Percentiles rank a stretch among this genome's conserved stretches.
Conservation (phyloP, 2,113 vertebrate species). For the Origma solitaria region DNA sequence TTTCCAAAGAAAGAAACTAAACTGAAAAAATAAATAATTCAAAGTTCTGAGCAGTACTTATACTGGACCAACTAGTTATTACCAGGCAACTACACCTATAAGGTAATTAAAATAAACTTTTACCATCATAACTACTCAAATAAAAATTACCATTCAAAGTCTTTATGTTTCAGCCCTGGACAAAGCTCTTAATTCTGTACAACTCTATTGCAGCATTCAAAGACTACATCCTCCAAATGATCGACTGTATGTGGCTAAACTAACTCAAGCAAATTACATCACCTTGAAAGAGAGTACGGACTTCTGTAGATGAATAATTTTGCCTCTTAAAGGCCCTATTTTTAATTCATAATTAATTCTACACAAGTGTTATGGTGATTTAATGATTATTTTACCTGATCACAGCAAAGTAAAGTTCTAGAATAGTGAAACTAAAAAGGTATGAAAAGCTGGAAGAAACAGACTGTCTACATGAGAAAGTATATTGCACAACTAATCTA, state of each 20-base stretch:
- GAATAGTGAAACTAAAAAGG: neutral
- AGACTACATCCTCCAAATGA: neutral
- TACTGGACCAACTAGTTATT: neutral
- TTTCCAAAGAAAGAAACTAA: neutral
- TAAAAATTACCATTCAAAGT: neutral
- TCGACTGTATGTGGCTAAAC: neutral
- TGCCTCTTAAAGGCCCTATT: neutral
- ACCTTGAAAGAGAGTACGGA: neutral
- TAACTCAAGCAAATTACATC: neutral
- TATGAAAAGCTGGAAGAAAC: neutral
- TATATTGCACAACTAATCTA: neutral
- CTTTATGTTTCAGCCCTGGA: neutral
- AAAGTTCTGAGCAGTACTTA: neutral
- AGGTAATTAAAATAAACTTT: neutral
- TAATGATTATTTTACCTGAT: neutral
- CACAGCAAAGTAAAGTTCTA: neutral
- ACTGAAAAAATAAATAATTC: neutral
- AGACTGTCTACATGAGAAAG: neutral
- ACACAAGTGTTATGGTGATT: neutral
- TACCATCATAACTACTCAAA: neutral
- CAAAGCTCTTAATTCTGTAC: neutral
- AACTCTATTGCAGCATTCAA: neutral
- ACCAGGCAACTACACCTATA: neutral
- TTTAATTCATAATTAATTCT: neutral
- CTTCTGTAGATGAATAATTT: neutral